Base-by-base conservation (phyloP, 2,113 vertebrate species). In the Toxostoma redivivum region DNA sequence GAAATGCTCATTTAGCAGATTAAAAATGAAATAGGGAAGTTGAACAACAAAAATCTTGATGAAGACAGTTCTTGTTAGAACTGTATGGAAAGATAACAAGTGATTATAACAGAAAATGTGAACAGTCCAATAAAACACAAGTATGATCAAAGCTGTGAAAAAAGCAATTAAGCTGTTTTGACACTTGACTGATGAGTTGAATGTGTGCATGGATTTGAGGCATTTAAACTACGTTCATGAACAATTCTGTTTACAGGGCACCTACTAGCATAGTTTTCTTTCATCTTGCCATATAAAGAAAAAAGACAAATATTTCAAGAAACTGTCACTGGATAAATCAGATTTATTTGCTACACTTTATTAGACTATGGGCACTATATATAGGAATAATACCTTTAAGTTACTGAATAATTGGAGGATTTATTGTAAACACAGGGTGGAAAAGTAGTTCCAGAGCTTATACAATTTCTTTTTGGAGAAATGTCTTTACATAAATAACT, bases 1-100 rank as follows among this genome's bases (percentile, higher is more conserved):
- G 80, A 95, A 97, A 96, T 94, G 92, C 80, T 92, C 92, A 74
- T 96, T 96, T 94, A 93, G 79, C 65, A 93, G 76, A 96, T 90
- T 96, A 88, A 88, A 93, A 93, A 73, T 80, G 50, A 92, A 96
- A 92, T 58, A 88, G n/a, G 33, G 69, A 92, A 88, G 79, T 42
- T 86, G 67, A 90, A 71, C 48, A 58, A 93, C 85, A 92, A 97
- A 91, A 92, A 66, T 56, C 51, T 93, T 92, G 48, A 96, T 94
- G 76, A 95, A 90, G 82, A 90, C 62, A 27, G 88, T 95, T 56
- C 85, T 95, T 93, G 84, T 93, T 91, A 93, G 87, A 90, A 82
- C 23, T 44, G 31, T 71, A 58, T 58, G 82, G 67, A 92, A 86
- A 83, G 62, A 89, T 85, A 91, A 86, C 38, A 78, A 92, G 78